Evolutionary conservation across 2,113 vertebrate genomes (phyloP).

Genomic region (Acrocephalus arundinaceus): DNA sequence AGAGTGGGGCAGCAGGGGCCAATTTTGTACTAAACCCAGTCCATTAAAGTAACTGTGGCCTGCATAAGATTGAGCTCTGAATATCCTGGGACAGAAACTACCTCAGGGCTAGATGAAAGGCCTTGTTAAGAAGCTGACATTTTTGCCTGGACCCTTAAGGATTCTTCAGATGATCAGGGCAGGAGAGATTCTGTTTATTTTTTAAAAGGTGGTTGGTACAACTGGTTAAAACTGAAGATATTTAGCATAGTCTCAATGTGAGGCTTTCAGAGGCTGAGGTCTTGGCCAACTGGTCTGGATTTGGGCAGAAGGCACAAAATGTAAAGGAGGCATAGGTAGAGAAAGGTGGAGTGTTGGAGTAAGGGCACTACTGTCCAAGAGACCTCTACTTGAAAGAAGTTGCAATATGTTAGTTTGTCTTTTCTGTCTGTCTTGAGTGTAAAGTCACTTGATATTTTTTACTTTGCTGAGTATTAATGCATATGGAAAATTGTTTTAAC

Average conservation of each 20-base stretch:
- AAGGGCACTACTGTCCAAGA: background rate
- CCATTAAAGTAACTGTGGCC: background rate
- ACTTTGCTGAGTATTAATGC: background rate
- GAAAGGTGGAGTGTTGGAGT: background rate
- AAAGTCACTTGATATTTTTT: constrained; percentile 1
- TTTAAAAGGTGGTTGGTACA: background rate
- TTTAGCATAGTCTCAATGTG: background rate
- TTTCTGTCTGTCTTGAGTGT: background rate
- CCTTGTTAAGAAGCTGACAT: background rate
- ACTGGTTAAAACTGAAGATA: background rate
- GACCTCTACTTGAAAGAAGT: background rate
- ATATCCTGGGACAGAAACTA: background rate
- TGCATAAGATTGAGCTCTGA: background rate
- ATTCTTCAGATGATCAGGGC: background rate
- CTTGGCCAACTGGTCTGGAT: background rate
- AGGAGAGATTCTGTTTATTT: background rate
- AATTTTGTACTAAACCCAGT: background rate
- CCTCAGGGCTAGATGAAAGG: background rate
- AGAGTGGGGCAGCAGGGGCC: background rate
- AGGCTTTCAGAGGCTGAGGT: background rate
- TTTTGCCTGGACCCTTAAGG: background rate
- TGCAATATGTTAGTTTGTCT: background rate
- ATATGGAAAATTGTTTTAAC: constrained; percentile 10
- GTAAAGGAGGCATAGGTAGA: background rate
- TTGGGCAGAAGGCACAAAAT: background rate